Evolutionary conservation across 2,113 vertebrate species (phyloP).

Genomic region (Ivindomyrus marchei): DNA sequence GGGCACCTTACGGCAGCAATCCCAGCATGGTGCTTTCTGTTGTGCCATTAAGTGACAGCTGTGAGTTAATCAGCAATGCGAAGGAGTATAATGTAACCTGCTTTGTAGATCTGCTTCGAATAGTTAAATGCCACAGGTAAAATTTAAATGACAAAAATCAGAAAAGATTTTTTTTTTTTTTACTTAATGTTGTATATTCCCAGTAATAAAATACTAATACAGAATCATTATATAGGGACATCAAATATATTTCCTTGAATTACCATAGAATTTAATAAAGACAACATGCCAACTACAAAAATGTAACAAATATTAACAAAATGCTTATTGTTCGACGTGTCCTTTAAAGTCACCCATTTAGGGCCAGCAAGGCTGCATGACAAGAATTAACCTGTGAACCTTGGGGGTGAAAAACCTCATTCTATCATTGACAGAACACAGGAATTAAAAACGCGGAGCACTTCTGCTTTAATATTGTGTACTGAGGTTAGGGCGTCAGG

Average conservation of each 20-base stretch:
- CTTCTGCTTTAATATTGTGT: background rate
- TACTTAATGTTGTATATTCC: background rate
- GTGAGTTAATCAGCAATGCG: background rate
- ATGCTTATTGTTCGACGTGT: background rate
- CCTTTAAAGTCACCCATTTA: background rate
- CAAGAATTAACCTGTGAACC: background rate
- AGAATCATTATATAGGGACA: background rate
- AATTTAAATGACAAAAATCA: background rate
- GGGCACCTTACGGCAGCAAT: background rate
- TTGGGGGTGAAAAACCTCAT: background rate
- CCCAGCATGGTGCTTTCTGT: background rate
- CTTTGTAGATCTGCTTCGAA: background rate
- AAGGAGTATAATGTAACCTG: background rate
- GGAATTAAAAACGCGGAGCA: background rate
- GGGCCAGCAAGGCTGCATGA: background rate
- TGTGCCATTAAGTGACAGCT: background rate
- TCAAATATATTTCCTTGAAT: background rate
- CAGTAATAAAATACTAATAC: background rate
- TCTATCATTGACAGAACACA: background rate
- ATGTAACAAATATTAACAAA: background rate
- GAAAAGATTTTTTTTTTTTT: background rate
- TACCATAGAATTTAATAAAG: background rate
- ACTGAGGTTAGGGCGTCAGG: background rate
- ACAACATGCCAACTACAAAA: background rate
- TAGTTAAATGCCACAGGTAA: background rate